Evolutionary conservation across 37 sponge, comb jelly and placozoan species (phyloP), one percentile per base, ranked within the genome.

Genomic region (Oopsacas minuta): DNA sequence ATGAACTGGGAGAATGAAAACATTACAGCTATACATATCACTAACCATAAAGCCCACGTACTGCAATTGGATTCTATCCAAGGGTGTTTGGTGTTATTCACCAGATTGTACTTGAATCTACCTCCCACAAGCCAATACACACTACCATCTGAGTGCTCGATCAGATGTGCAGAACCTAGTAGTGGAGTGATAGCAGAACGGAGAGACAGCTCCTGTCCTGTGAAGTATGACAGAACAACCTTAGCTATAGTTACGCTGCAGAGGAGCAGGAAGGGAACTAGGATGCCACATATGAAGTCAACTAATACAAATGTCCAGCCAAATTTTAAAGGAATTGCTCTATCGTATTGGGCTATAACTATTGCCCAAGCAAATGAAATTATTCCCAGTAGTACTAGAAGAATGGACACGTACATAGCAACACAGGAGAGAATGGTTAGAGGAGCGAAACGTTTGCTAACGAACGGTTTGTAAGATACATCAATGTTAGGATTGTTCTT

Each of bases 1-100:
- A 61, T 61, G 75, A 61, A 61, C 75, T 61, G 75, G 1, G 75
- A 10, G 75, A 61, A 61, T n/a, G 75, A 61, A 12, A 61, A 61
- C 20, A 61, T 25, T 5, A 61, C 28, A 34, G 75, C 7, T 25
- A 61, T 25, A 61, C 75, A 61, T 61, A 61, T 61, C 28, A 61
- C 75, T 3, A 61, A 5, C 75, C 75, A 61, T 5, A 61, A 61
- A 7, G 75, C 75, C 75, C 75, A 61, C 1, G 75, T 61, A 34
- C 75, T 61, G 75, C 28, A 61, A 34, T 61, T 25, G 1, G 28
- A 25, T 34, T 61, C 75, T 61, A 61, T 61, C 75, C 75, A 61
- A 12, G 75, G 75, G 30, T 61, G 75, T 61, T 34, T 10, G 5
- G 75, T 3, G 28, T 3, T 5, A 46, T 46, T 12, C 20, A 3